Base-by-base conservation (phyloP, 37 sponge, comb jelly and placozoan species). In the Tethya wilhelma region DNA sequence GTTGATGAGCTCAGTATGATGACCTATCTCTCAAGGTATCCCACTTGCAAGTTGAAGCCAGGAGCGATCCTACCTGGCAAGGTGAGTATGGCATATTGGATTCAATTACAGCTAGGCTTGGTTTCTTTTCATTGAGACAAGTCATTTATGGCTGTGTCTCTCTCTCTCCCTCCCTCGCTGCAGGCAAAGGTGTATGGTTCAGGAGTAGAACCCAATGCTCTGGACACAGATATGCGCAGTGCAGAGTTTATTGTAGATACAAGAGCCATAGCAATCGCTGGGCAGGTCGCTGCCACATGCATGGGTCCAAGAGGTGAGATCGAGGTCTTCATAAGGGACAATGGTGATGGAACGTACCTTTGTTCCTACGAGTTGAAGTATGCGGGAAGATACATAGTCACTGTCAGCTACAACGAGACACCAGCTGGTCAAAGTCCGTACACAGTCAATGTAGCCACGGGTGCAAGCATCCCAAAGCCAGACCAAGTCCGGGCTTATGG, bases 11-110 rank as follows among this genome's bases (percentile, higher is more conserved):
- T 91, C 37, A 38, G 77, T 36, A 79, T 84, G 79, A 85, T 84
- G 83, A 88, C 81, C 30, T 95, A 95, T 75, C 77, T 95, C 43
- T 67, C 84, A 31, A 77, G 86, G 73, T 95, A 86, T 64, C 81
- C 77, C 6, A 32, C 83, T 57, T 88, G 92, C 56, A 67, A 90
- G 44, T 83, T 82, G 38, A 77, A 69, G 45, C 42, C 45, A 45
- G 93, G 95, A 5, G 95, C 95, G 6, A 93, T 91, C 17, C 66
- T 90, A 22, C 92, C 90, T 3, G 40, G 88, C 30, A 78, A 78
- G 69, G 1, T 59, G 7, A 46, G 45, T n/a, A n/a, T n/a, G n/a
- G n/a, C n/a, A n/a, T n/a, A 17, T 76, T 71, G 12, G 85, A 87
- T 78, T 56, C 85, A 0, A 42, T 58, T 8, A 84, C 65, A 33